phyloP scores from a whole-genome alignment of 1,140 invertebrate genomes.

The Drosophila obscura region DNA sequence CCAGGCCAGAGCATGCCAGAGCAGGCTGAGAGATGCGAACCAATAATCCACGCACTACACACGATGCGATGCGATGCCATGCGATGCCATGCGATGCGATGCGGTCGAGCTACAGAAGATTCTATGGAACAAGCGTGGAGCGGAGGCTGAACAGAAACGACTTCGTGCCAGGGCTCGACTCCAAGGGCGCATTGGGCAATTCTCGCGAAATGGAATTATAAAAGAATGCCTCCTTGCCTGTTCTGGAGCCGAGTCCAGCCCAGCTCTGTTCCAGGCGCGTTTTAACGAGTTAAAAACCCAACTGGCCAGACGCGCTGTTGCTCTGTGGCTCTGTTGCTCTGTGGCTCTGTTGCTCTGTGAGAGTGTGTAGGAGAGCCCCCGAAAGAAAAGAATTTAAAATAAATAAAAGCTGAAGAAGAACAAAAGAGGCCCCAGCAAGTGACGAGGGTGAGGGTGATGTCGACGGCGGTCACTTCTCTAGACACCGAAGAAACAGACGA shows the following conservation, averaged over 20 bases:
- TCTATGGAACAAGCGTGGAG: slow-evolving; percentile 65
- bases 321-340: no score
- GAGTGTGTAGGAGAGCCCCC: slow-evolving; percentile 61
- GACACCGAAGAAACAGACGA: slow-evolving; percentile 31
- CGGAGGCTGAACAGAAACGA: slow-evolving; percentile 39
- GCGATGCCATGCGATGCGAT: slow-evolving; percentile 34
- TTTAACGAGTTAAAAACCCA: slow-evolving; percentile 80
- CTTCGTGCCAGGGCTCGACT: slow-evolving; percentile 62
- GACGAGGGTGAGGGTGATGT: slow-evolving; percentile 71
- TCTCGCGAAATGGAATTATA: slow-evolving; percentile 83
- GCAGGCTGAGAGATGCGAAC: slow-evolving; percentile 59
- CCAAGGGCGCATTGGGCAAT: slow-evolving; percentile 79
- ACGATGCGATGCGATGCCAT: slow-evolving; percentile 36
- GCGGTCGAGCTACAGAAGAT: slow-evolving; percentile 47
- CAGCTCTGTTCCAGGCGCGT: slow-evolving; percentile 39
- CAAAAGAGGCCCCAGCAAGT: slow-evolving; percentile 60
- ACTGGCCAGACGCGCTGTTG: slow-evolving; percentile 18
- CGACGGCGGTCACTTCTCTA: slow-evolving; percentile 46
- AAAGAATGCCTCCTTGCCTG: slow-evolving; percentile 77
- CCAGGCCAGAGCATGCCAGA: slow-evolving; percentile 45
- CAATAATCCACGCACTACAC: slow-evolving; percentile 76
- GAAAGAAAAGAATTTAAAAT: slow-evolving; percentile 77
- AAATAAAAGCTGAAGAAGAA: slow-evolving; percentile 75
- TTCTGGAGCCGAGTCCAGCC: slow-evolving; percentile 10
- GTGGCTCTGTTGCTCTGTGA: slow-evolving; percentile 15